Base-by-base conservation (phyloP, 2,113 vertebrate species). In the Eira barbara region DNA sequence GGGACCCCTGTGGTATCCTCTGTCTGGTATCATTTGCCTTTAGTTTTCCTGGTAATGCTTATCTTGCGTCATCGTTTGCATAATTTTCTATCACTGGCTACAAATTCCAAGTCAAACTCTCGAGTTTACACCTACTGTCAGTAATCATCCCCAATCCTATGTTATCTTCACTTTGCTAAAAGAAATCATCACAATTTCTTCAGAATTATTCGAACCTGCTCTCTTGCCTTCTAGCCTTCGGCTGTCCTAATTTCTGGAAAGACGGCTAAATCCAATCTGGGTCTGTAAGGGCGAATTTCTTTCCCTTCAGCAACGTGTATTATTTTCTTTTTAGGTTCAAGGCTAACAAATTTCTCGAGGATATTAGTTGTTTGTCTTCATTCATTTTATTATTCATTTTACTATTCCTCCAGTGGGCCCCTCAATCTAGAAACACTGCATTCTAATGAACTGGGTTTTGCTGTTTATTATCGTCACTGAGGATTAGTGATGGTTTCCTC, bases 1-100 rank as follows among this genome's bases (percentile, higher is more conserved):
- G 7, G 25, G 18, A 61, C 52, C 10, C 11, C 1, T 0, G 2
- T n/a, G 27, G 31, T 5, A 0, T 4, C 85, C 17, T 67, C 81
- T 76, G 42, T 4, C n/a, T 13, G n/a, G 31, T 45, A 57, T n/a
- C n/a, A 63, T 34, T 80, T 36, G n/a, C 29, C 27, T 47, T 7
- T 52, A 34, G 31, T 55, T 61, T 55, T 31, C 3, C 15, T 57
- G 23, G 21, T 55, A 61, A 42, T 29, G 7, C 61, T n/a, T 39
- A 0, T 6, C 39, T 45, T 61, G 8, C 6, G 45, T 52, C 29
- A 12, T 21, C 6, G 34, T 89, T 85, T 76, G 67, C 39, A 52
- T 61, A 69, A 23, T 52, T 87, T 82, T 91, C 47, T 14, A 14
- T 9, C 42, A 15, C 42, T 80, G 23, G 42, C 34, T n/a, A 47